These are phyloP conservation scores for Mirza zaza DNA, from an alignment of 2,113 vertebrate species.

Conservation along the genomic window DNA sequence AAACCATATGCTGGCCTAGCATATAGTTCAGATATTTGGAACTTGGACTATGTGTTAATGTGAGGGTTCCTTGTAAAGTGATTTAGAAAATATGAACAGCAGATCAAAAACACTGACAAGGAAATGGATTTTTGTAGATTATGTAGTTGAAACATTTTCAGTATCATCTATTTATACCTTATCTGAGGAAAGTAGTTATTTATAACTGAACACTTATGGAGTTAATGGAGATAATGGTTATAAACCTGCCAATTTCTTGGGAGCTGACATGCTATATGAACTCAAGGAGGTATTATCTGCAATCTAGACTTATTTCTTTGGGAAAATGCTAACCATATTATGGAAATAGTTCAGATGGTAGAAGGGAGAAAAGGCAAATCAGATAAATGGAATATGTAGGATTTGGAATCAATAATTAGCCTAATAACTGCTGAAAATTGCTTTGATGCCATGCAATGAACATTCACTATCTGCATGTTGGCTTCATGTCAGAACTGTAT, in stretches of 20 bases:
- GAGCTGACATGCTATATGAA: not conserved
- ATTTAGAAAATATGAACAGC: not conserved
- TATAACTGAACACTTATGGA: not conserved
- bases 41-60: not conserved
- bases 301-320: not conserved
- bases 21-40: not conserved
- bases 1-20: not conserved
- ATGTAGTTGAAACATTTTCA: conserved; percentile 43
- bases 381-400: not conserved
- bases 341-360: not conserved
- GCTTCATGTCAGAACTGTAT: not conserved
- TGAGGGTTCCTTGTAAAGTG: not conserved
- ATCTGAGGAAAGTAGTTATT: conserved; percentile 5
- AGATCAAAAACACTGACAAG: conserved; percentile 26
- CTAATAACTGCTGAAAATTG: not conserved
- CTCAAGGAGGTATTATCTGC: not conserved
- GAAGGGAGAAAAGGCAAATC: conserved; percentile 23
- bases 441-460: not conserved
- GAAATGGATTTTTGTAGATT: conserved; percentile 51
- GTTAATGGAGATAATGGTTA: conserved; percentile 13
- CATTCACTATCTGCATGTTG: not conserved
- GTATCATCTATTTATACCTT: conserved; percentile 1
- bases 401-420: conserved; percentile 30
- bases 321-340: conserved; percentile 26
- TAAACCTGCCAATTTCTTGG: conserved; percentile 40